Conservation (phyloP, 2,797 vertebrate species). For the Coracias cyanogaster region DNA sequence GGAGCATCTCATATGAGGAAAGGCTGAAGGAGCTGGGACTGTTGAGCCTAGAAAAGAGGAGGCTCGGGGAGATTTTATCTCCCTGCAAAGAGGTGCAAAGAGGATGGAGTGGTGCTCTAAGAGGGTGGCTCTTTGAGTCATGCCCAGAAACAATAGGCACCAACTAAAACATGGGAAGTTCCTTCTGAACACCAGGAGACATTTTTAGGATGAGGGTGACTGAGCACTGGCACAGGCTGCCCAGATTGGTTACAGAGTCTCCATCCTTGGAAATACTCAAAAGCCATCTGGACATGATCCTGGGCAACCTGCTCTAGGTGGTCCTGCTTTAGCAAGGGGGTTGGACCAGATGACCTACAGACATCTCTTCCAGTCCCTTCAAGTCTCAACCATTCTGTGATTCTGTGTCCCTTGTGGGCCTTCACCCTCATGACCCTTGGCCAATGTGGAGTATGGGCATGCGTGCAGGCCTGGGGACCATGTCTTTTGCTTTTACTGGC, state of each 20-base stretch:
- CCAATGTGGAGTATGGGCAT: rapidly evolving
- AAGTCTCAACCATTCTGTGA: not conserved
- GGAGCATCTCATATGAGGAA: too few species aligned
- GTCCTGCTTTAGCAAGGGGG: not conserved
- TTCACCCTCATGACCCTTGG: not conserved
- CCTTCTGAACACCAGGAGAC: not conserved
- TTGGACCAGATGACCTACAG: not conserved
- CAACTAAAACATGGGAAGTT: not conserved
- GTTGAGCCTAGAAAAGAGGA: not conserved
- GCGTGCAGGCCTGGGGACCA: not conserved
- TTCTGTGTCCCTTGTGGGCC: not conserved
- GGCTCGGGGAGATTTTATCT: not conserved
- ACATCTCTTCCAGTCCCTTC: not conserved
- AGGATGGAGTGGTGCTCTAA: too few species aligned
- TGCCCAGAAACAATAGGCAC: not conserved
- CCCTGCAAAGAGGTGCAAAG: too few species aligned
- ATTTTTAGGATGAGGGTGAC: not conserved
- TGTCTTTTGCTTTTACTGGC: not conserved
- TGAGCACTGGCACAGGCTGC: not conserved
- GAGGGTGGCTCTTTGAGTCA: too few species aligned
- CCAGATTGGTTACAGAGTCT: not conserved
- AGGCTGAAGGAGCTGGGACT: not conserved
- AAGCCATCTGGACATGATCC: not conserved
- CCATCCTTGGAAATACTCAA: not conserved
- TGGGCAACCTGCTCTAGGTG: not conserved